These are phyloP conservation scores for Sinocyclocheilus rhinocerous DNA, from an alignment of 2,113 vertebrate genomes.

Conservation along the genomic window DNA sequence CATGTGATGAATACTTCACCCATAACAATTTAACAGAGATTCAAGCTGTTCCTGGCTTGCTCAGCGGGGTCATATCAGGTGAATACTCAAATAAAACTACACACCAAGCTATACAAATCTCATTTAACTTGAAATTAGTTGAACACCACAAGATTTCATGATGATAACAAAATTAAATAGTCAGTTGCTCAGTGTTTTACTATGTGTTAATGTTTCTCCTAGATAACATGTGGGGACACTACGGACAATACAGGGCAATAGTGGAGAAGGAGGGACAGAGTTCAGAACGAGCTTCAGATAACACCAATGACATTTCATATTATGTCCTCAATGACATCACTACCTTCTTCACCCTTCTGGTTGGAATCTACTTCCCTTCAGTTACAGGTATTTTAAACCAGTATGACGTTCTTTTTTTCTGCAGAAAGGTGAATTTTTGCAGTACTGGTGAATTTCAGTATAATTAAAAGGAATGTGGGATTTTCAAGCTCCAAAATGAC, in stretches of 20 bases:
- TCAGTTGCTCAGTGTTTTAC: neutral
- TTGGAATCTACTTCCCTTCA: constrained; percentile 97
- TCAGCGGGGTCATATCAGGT: constrained; percentile 84
- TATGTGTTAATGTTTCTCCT: constrained; percentile 17
- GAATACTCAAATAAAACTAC: neutral
- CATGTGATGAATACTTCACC: constrained; percentile 84
- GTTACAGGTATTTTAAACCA: constrained; percentile 82
- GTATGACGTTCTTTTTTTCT: neutral
- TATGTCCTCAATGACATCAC: constrained; percentile 87
- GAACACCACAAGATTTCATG: neutral
- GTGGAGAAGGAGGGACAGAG: constrained; percentile 77
- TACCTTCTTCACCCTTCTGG: constrained; percentile 90
- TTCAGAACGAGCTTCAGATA: constrained; percentile 64
- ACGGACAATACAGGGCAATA: constrained; percentile 73
- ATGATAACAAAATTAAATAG: neutral
- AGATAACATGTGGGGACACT: constrained; percentile 92
- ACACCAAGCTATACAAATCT: neutral
- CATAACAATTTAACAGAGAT: constrained; percentile 86
- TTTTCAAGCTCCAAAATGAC: neutral
- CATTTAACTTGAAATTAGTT: neutral
- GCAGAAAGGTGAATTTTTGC: neutral
- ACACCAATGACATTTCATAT: constrained; percentile 38
- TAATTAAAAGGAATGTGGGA: neutral
- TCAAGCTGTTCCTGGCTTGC: constrained; percentile 85
- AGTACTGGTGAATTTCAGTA: neutral